phyloP scores from a whole-genome alignment of 2,113 vertebrate species.

The Mustela lutreola region DNA sequence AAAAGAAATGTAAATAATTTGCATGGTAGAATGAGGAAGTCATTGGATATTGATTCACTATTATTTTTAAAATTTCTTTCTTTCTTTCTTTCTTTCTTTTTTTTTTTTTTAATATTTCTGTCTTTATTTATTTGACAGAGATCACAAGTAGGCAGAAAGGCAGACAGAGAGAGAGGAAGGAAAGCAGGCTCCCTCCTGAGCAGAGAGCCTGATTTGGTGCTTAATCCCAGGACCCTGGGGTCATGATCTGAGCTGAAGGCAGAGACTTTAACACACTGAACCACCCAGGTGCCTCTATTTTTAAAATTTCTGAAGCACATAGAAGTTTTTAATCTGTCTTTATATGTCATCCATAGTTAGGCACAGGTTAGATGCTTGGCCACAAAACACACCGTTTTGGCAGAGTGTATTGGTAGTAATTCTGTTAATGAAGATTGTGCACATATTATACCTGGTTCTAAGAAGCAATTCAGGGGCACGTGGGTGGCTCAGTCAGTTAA shows the following conservation, averaged over 20 bases:
- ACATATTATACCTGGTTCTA: neutral
- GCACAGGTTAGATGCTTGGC: neutral
- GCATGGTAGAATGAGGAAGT: neutral
- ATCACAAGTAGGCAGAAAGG: too few species aligned
- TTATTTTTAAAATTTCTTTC: neutral
- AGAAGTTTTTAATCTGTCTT: neutral
- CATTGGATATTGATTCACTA: neutral
- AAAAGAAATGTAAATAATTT: conserved; percentile 13
- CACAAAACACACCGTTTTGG: neutral
- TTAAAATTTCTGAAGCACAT: neutral
- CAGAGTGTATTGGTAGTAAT: neutral
- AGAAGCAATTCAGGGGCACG: neutral
- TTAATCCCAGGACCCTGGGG: too few species aligned
- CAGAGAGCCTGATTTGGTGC: too few species aligned
- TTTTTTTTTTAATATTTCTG: too few species aligned
- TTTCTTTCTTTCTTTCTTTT: too few species aligned
- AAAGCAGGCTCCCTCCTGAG: too few species aligned
- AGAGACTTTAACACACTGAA: too few species aligned
- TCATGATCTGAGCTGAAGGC: too few species aligned
- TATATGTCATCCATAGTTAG: neutral
- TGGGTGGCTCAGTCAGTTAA: too few species aligned
- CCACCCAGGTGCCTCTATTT: neutral
- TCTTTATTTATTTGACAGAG: too few species aligned
- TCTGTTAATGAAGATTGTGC: neutral
- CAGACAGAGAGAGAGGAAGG: too few species aligned